A percentile compares a stretch with the other conserved stretches of the same genome.
These are phyloP conservation scores for Sycophila sp. DNA, from an alignment of 1,140 invertebrate species.

Conservation along the genomic window DNA sequence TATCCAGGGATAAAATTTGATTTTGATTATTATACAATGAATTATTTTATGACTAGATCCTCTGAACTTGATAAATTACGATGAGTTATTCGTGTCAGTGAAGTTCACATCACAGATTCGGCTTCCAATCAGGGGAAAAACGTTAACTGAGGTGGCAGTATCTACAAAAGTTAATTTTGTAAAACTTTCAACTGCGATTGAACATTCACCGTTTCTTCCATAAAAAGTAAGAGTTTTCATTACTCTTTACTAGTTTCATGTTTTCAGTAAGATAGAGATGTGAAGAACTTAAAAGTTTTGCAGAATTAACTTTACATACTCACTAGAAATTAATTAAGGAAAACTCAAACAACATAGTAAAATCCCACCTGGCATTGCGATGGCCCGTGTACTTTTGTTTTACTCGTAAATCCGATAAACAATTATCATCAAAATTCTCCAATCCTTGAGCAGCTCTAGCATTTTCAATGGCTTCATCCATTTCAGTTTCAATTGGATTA, in stretches of 20 bases:
- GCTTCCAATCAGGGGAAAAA: not conserved
- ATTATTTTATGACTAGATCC: not conserved
- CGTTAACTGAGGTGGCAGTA: constrained; percentile 7
- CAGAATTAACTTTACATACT: constrained; percentile 2
- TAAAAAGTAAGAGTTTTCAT: not conserved
- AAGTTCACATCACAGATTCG: constrained; percentile 10
- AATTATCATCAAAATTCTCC: constrained; percentile 49
- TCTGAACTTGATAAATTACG: not conserved
- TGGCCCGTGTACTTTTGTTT: constrained; percentile 83
- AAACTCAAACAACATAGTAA: constrained; percentile 14
- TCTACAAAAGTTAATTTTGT: constrained; percentile 13
- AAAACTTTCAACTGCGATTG: too few relatives aligned
- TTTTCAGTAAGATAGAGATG: too few relatives aligned
- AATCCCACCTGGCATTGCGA: constrained; percentile 78
- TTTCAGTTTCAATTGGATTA: constrained; percentile 56
- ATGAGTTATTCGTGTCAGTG: constrained; percentile 12
- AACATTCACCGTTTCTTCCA: too few relatives aligned
- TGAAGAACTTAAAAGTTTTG: not conserved
- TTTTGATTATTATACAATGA: constrained; percentile 6
- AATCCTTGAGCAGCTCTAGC: constrained; percentile 44
- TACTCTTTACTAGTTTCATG: too few relatives aligned
- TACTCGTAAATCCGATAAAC: constrained; percentile 64
- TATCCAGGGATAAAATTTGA: not conserved
- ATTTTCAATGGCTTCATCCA: constrained; percentile 57
- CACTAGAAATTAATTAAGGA: constrained; percentile 1